Base-by-base conservation (phyloP, 92 coral and sea anemone species). In the Bergia sp. region DNA sequence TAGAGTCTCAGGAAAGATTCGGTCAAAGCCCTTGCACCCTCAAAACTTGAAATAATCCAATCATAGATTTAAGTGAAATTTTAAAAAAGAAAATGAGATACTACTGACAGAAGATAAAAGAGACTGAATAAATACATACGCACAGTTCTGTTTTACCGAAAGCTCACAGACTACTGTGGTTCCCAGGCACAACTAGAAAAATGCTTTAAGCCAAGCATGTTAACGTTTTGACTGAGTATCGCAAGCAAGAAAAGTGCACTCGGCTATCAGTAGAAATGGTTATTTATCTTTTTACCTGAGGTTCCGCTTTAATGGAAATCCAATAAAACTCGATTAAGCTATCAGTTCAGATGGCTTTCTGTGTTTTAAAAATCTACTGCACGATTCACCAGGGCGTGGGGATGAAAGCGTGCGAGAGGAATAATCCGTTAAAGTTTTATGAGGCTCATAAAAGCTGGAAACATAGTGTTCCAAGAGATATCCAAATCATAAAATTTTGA, bases 401-500 rank as follows among this genome's bases (percentile, higher is more conserved):
- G 65, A 53, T 79, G 29, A 79, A 79, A 79, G 82, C 58, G 65
- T 49, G 83, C 69, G 44, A 47, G 44, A 55, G 69, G n/a, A 36
- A 79, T 79, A 50, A 49, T 47, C 12, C n/a, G 41, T 79, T 79
- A 79, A 79, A 79, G 38, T 49, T 79, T 79, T 55, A 79, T 79
- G 66, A 79, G 69, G n/a, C 53, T 29, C 82, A 49, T 78, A 78
- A 78, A 78, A 44, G 57, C 82, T 53, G 64, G 42, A 50, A 37
- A n/a, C 66, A 29, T 11, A 76, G 47, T 36, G 83, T 44, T 79
- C 20, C 83, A 29, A 77, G n/a, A 49, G 69, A 81, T 58, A 81
- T 58, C 16, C 49, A 9, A 82, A 21, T 65, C 86, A 82, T 82
- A 42, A 82, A 82, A 61, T 4, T 82, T 82, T 82, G 76, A 82